phyloP scores from a whole-genome alignment of 1,140 invertebrate species.

The Macrotrachela quadricornifera region DNA sequence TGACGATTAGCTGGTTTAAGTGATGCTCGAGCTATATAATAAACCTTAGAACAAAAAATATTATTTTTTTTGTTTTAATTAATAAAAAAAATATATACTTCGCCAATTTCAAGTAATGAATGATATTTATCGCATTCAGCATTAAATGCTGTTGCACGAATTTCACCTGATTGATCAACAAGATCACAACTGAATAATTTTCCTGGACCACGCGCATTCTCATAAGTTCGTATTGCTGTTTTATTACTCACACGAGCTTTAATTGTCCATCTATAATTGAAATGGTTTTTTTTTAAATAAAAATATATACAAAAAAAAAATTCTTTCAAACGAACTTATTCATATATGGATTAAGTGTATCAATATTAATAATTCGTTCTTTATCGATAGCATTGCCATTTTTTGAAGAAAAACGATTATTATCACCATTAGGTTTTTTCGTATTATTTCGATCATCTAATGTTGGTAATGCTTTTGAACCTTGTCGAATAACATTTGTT shows the following conservation, averaged over 20 bases:
- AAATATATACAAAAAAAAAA: no score
- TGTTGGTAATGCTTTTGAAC: no score
- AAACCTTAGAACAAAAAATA: conserved; percentile 38
- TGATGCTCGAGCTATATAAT: conserved; percentile 55
- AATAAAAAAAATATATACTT: conserved; percentile 16
- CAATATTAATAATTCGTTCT: no score
- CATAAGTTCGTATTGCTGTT: conserved; percentile 57
- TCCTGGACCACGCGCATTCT: conserved; percentile 69
- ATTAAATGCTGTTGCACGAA: conserved; percentile 76
- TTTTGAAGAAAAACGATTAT: no score
- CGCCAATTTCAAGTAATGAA: conserved; percentile 57
- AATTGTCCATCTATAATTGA: conserved; percentile 54
- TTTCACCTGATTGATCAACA: conserved; percentile 77
- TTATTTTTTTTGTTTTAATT: conserved; percentile 32
- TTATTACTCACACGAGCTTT: conserved; percentile 69
- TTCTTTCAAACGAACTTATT: no score
- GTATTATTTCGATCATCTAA: no score
- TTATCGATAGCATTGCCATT: no score
- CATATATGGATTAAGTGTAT: no score
- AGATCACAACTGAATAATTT: conserved; percentile 79
- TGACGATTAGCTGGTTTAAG: conserved; percentile 79
- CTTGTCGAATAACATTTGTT: no score
- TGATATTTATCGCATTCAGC: conserved; percentile 70
- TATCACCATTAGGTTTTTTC: no score
- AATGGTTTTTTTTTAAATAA: no score